Evolutionary conservation across 1,140 invertebrate genomes (phyloP), one percentile per base, ranked within the genome.

Genomic region (Pseudomyrmex gracilis): DNA sequence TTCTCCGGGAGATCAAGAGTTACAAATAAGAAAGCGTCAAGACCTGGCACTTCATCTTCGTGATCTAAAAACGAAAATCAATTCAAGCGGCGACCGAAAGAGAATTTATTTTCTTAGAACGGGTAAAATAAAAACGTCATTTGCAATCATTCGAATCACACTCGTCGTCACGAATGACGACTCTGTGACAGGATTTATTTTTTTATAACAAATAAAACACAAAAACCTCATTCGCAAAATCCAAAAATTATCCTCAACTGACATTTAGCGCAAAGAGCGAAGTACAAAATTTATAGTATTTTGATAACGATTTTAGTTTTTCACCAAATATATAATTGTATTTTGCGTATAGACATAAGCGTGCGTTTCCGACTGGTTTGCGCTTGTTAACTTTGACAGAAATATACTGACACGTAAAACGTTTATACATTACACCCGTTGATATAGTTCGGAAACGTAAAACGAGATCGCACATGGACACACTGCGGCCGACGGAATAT

Each of bases 401-500:
- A 80, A 58, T 80, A 49, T 34, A 80, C 34, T 49, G 43, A 47
- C n/a, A 49, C 12, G 22, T 15, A 43, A 43, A 49, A 73, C 24
- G 63, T 73, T 63, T 82, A 9, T 47, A 61, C 9, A 12, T 20
- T 49, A 73, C 57, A 63, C 58, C 64, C 34, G 51, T 82, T 74
- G 47, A 73, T 15, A 63, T 57, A 51, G 22, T 53, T 61, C 4
- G 22, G 34, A n/a, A 53, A 74, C 20, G 47, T 51, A 64, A 82
- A 82, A 82, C 63, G 49, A 17, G 22, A 53, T 47, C 10, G 53
- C 49, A n/a, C 9, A n/a, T 34, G 43, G 49, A 51, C 13, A 12
- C 55, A 58, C 22, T 58, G 76, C 64, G 47, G 57, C 34, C 63
- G 57, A 82, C 63, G 57, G 58, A 82, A 82, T 82, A 82, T 82